Conservation (phyloP, 2,797 vertebrate genomes). For the Cyclura pinguis region DNA sequence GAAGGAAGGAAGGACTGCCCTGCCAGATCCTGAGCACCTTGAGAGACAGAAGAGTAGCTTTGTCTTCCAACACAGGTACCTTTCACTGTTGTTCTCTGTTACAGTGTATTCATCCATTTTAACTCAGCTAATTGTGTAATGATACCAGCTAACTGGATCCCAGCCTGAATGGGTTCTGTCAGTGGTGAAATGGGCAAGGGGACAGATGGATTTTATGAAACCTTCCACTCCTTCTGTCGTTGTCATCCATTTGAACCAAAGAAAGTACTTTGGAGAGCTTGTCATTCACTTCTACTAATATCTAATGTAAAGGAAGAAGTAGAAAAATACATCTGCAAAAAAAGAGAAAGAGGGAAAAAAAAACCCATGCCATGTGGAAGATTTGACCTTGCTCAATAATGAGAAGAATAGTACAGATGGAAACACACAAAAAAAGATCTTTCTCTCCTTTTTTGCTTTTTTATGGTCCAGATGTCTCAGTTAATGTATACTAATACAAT, state of each 20-base stretch:
- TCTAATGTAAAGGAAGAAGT: neutral
- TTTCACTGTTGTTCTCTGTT: too few species aligned
- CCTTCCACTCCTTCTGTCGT: neutral
- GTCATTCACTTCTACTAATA: neutral
- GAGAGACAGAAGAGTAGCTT: too few species aligned
- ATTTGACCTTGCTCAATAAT: neutral
- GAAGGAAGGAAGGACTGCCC: too few species aligned
- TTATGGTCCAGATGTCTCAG: neutral
- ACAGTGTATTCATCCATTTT: too few species aligned
- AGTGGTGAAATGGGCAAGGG: neutral
- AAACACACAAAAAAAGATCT: neutral
- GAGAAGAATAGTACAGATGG: neutral
- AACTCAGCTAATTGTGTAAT: too few species aligned
- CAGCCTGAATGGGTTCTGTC: too few species aligned
- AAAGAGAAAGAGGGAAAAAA: neutral
- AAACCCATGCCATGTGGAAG: neutral
- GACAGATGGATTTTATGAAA: neutral
- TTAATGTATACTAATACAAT: constrained; percentile 11
- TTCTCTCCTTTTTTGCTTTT: neutral
- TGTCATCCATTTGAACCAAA: neutral
- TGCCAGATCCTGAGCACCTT: too few species aligned
- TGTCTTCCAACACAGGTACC: too few species aligned
- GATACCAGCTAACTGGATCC: too few species aligned
- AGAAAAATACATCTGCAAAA: neutral
- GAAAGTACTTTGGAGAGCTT: neutral